Percentiles rank a stretch among this genome's conserved stretches.
Conservation (phyloP, 2,797 vertebrate species). For the Paramormyrops hopkinsi region DNA sequence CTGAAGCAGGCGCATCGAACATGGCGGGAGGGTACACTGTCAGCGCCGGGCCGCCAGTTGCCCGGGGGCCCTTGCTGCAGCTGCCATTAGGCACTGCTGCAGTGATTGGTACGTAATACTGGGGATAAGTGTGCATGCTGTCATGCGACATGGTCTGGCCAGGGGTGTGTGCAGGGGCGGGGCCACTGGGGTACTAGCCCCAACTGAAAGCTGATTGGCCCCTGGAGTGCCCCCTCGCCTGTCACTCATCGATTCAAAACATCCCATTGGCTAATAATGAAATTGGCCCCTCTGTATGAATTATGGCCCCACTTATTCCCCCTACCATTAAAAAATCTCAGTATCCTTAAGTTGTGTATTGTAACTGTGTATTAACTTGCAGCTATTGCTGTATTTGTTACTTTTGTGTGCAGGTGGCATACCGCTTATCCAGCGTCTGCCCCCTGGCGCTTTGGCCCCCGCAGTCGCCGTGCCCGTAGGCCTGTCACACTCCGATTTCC, state of each 20-base stretch:
- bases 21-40: background rate
- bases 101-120: background rate
- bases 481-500: slow-evolving; percentile 42
- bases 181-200: background rate
- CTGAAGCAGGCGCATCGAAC: background rate
- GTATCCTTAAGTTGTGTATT: background rate
- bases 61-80: background rate
- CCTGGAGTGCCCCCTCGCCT: background rate
- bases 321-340: background rate
- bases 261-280: background rate
- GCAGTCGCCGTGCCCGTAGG: background rate
- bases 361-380: background rate
- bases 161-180: background rate
- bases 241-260: background rate
- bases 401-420: background rate
- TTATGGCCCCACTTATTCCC: background rate
- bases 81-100: background rate
- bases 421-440: background rate
- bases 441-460: background rate
- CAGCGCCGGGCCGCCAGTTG: background rate
- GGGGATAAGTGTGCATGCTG: background rate
- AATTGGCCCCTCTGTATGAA: background rate
- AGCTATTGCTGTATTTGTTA: background rate
- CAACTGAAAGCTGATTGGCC: background rate
- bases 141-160: background rate